Evolutionary conservation across 2,888 invertebrate species (phyloP), one percentile per base, ranked within the genome.

Genomic region (Aleiodes alternator): DNA sequence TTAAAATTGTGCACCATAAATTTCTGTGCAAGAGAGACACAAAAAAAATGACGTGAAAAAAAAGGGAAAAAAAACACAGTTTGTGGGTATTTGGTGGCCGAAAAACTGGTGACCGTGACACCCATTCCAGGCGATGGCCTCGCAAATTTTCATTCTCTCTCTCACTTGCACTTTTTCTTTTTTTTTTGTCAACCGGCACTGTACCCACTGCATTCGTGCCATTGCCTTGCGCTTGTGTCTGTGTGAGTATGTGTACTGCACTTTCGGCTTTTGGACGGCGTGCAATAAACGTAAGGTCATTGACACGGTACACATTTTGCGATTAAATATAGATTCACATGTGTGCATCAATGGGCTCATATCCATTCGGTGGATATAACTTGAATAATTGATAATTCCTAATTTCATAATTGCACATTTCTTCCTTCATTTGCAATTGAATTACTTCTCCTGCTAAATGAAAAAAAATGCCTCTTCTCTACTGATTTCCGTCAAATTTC

Each of bases 251-350:
- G 73, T 43, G 50, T 75, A 76, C 81, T 84, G 84, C 82, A 81
- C 83, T 85, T 86, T 85, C 83, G 82, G 85, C 82, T 82, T 82
- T 83, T 83, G 71, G 71, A 75, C 70, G 77, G 75, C 69, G 81
- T 82, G 81, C 74, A 70, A 73, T 73, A 72, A 72, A 75, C 82
- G 81, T 85, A 87, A 86, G 88, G 88, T 88, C 88, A 87, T 87
- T 87, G 88, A 88, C 88, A 85, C 86, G 87, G 87, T 88, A 87
- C 84, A 88, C 87, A 87, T 88, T 78, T 88, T 88, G 85, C 87
- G 86, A 85, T 84, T 85, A 85, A 84, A 81, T 82, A 83, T 83
- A 84, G 80, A 78, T 75, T 79, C 76, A 79, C 84, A 23, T 23
- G 23, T 23, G 72, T 80, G 82, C 69, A 57, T 73, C 57, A 51